Conservation (phyloP, 2,113 vertebrate genomes). For the Piaya cayana region DNA sequence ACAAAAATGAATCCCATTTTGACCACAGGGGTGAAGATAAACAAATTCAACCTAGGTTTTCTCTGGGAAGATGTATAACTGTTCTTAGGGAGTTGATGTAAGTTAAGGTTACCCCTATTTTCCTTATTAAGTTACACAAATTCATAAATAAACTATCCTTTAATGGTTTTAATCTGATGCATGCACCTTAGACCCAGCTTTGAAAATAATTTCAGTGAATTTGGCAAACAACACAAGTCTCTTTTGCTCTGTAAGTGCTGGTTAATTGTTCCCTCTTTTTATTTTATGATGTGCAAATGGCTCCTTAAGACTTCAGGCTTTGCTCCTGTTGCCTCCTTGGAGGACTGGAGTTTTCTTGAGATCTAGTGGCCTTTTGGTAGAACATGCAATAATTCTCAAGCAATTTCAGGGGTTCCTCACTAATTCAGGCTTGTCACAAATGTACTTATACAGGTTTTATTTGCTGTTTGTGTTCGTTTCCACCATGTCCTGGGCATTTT, state of each 20-base stretch:
- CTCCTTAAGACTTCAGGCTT: neutral
- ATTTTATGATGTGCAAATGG: neutral
- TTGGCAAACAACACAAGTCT: neutral
- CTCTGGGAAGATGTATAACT: neutral
- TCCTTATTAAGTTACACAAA: neutral
- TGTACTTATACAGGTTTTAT: neutral
- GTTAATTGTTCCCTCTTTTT: neutral
- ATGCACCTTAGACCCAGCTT: neutral
- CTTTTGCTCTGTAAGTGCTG: neutral
- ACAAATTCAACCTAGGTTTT: neutral
- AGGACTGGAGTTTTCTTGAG: neutral
- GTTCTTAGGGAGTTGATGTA: neutral
- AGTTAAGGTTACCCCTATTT: neutral
- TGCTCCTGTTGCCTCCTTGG: neutral
- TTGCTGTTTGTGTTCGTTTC: neutral
- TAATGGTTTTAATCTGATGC: fast-evolving
- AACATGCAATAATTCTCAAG: neutral
- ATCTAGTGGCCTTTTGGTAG: neutral
- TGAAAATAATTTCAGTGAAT: neutral
- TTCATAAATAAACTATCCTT: neutral
- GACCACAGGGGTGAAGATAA: neutral
- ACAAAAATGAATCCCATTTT: neutral
- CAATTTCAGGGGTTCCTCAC: neutral
- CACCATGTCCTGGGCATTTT: neutral
- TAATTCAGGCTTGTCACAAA: neutral